Evolutionary conservation across 2,797 vertebrate genomes (phyloP).

Genomic region (Alfaro cultratus): DNA sequence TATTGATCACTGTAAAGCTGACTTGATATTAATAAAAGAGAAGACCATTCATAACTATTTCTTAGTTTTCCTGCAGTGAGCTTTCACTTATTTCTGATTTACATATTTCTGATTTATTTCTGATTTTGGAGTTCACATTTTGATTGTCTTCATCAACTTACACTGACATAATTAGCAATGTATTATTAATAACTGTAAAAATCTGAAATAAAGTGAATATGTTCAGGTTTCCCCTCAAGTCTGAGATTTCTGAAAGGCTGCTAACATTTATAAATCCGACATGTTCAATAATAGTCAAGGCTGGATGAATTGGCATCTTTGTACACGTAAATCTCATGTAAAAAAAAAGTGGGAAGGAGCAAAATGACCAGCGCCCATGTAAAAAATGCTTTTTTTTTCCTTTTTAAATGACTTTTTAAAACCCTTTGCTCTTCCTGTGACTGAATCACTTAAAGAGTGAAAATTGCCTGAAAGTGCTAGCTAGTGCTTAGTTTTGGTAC

Average conservation of each 20-base stretch:
- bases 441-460: neutral
- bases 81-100: neutral
- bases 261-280: neutral
- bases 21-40: neutral
- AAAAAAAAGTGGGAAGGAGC: neutral
- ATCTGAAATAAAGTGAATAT: neutral
- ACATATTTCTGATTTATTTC: too few relatives aligned
- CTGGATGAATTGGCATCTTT: neutral
- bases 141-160: neutral
- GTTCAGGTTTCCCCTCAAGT: neutral
- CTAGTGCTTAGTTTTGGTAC: neutral
- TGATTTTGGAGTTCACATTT: neutral
- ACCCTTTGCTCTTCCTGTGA: neutral
- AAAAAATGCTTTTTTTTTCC: neutral
- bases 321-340: neutral
- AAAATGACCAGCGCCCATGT: neutral
- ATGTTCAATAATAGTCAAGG: neutral
- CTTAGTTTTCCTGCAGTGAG: neutral
- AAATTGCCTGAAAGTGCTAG: neutral
- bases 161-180: neutral
- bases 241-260: neutral
- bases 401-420: neutral
- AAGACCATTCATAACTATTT: neutral
- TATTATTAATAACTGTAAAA: neutral
- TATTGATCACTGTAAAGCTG: neutral